phyloP scores from a whole-genome alignment of 2,113 vertebrate species.

The Lasiurus cinereus region DNA sequence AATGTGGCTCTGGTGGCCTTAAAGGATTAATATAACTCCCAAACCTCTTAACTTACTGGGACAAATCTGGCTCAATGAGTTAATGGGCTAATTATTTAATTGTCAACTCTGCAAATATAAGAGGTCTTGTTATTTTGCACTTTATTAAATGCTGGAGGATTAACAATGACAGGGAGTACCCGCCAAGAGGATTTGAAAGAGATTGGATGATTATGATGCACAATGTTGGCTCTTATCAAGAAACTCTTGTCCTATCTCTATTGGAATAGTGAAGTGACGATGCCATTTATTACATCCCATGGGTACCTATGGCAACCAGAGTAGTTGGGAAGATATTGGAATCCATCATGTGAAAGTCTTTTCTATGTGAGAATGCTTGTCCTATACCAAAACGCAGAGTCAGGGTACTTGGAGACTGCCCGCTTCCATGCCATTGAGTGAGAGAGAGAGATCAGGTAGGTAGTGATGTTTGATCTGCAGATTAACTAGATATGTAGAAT shows the following conservation, averaged over 20 bases:
- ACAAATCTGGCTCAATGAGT: slow-evolving; percentile 67
- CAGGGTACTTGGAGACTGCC: background rate
- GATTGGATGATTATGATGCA: background rate
- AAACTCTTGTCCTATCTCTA: background rate
- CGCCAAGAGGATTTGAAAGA: slow-evolving; percentile 10
- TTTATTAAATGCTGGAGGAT: slow-evolving; percentile 68
- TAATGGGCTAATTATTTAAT: slow-evolving; percentile 79
- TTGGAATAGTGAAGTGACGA: background rate
- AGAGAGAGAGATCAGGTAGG: background rate
- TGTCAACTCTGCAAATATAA: slow-evolving; percentile 71
- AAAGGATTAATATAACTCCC: slow-evolving; percentile 70
- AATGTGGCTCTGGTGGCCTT: slow-evolving; percentile 75
- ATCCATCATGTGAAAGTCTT: background rate
- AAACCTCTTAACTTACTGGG: slow-evolving; percentile 63
- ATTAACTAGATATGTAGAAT: background rate
- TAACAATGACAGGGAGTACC: background rate
- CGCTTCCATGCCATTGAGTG: background rate
- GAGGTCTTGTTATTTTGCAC: slow-evolving; percentile 56
- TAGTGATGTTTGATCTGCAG: background rate
- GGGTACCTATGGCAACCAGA: background rate
- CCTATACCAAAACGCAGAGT: background rate
- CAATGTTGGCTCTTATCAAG: background rate
- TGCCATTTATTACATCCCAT: background rate
- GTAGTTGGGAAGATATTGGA: background rate
- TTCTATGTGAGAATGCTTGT: background rate